Conservation (phyloP, 1,140 invertebrate genomes). For the Temnothorax longispinosus region DNA sequence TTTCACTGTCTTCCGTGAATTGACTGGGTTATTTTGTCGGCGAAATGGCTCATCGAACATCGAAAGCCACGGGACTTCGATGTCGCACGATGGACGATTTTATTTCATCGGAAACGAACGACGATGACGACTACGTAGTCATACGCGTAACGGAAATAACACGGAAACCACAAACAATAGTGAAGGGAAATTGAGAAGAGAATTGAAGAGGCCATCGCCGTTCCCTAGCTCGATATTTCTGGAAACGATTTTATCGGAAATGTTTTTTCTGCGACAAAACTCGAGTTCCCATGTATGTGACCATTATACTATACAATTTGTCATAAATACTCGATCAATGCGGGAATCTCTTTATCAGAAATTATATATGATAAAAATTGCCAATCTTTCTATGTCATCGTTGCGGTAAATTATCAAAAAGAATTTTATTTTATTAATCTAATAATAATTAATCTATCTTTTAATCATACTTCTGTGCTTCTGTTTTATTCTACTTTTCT, state of each 20-base stretch:
- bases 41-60: constrained; percentile 44
- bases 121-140: constrained; percentile 34
- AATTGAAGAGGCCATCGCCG: constrained; percentile 51
- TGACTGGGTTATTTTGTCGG: constrained; percentile 21
- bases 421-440: constrained; percentile 5
- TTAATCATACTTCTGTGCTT: not conserved
- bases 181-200: constrained; percentile 53
- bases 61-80: not conserved
- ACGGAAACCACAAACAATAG: constrained; percentile 58
- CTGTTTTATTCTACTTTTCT: not conserved
- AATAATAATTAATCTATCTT: not conserved
- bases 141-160: constrained; percentile 47
- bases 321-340: constrained; percentile 36
- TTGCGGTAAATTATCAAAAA: not conserved
- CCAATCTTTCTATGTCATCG: not conserved
- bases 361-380: constrained; percentile 1
- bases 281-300: constrained; percentile 20
- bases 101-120: constrained; percentile 56
- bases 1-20: constrained; percentile 61
- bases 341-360: not conserved
- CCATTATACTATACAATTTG: not conserved
- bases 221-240: constrained; percentile 36
- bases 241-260: constrained; percentile 51
- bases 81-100: constrained; percentile 20
- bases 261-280: constrained; percentile 37